These are phyloP conservation scores for Steinernema khuongi DNA, from an alignment of 1,140 invertebrate species.

Conservation along the genomic window DNA sequence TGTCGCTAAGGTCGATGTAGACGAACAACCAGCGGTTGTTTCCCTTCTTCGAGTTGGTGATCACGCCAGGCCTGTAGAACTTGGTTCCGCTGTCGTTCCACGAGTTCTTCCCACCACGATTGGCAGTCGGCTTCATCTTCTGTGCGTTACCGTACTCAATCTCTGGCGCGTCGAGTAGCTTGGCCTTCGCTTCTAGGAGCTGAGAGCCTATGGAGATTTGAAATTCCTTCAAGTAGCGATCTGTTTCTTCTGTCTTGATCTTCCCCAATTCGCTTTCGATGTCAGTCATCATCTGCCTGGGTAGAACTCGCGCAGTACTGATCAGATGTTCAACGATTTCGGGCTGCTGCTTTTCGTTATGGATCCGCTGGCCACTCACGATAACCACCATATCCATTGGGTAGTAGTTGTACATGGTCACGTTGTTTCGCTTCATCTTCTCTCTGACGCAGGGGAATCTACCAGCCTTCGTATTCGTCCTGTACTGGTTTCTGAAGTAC, in stretches of 20 bases:
- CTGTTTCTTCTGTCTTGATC: not conserved
- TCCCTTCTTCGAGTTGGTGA: not conserved
- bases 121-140: not conserved
- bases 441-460: conserved; percentile 17
- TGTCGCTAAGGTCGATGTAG: conserved; percentile 11
- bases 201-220: not conserved
- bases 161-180: conserved; percentile 19
- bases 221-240: not conserved
- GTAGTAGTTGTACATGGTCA: not conserved
- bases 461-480: not conserved
- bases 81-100: conserved; percentile 8
- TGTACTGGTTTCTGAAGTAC: conserved; percentile 22
- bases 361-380: conserved; percentile 23
- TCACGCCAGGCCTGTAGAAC: conserved; percentile 5
- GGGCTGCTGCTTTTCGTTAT: conserved; percentile 18
- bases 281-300: not conserved
- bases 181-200: not conserved
- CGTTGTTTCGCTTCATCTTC: not conserved
- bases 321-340: not conserved
- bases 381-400: conserved; percentile 27
- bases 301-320: not conserved
- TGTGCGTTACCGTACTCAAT: conserved; percentile 24
- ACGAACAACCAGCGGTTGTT: conserved; percentile 17
- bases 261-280: not conserved
- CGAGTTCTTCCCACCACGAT: not conserved